Base-by-base conservation (phyloP, 2,888 invertebrate species). In the Aphidius colemani region DNA sequence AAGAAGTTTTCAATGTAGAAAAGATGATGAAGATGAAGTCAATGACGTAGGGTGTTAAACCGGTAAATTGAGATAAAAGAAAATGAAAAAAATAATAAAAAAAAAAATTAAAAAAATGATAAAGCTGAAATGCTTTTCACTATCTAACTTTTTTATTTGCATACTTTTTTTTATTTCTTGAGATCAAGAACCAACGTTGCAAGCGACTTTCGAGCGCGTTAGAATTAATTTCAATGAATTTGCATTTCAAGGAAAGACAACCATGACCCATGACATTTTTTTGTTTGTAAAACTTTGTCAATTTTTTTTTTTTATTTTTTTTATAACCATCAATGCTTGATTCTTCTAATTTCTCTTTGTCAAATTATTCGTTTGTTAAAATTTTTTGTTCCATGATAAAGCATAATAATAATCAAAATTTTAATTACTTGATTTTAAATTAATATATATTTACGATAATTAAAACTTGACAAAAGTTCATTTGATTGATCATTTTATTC, bases 221-320 rank as follows among this genome's bases (percentile, higher is more conserved):
- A 66, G 75, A 78, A 76, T 77, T 78, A 73, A 77, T 78, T 78
- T 75, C 71, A 77, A 77, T 77, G 73, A 76, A 78, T 78, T 78
- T 78, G 74, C 78, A 78, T 78, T 71, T 69, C 69, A 67, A 72
- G 68, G 60, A 65, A 58, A 30, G 30, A 30, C 30, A 30, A 30
- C 30, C 30, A 30, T 30, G 30, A 30, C 30, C 30, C 30, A 30
- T 30, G 30, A 30, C 55, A 46, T 7, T 56, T 9, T 49, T 49
- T 41, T 6, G 7, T 39, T 8, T 7, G 53, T 53, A 39, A n/a
- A 43, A 43, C 43, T 55, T 40, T 43, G 40, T 13, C 40, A 18
- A 43, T 1, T 8, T 11, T 41, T 11, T 43, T 55, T 55, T 11
- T 8, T 43, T n/a, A 10, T n/a, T n/a, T n/a, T n/a, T 41, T 55